These are phyloP conservation scores for Acanthosepion lycidas DNA, from an alignment of 2,888 invertebrate genomes.

Conservation along the genomic window DNA sequence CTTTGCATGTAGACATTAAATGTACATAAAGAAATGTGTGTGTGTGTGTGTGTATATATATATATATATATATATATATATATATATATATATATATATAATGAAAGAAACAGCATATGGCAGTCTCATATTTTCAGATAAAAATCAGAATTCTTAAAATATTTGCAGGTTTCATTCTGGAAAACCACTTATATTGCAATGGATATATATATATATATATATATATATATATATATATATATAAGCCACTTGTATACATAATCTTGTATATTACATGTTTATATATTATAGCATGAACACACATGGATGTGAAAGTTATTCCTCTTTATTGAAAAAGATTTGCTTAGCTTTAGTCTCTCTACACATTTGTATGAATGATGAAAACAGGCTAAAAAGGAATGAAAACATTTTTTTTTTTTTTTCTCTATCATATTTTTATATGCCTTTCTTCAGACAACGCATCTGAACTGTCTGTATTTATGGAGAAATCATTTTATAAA, in stretches of 20 bases:
- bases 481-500: constrained; percentile 12
- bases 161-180: background rate
- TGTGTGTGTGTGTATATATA: too few species aligned
- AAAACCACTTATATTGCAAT: background rate
- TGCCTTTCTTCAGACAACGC: background rate
- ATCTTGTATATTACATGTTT: background rate
- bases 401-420: too few species aligned
- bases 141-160: too few species aligned
- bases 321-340: background rate
- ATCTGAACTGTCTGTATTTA: background rate
- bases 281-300: background rate
- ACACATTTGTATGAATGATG: background rate
- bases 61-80: too few species aligned
- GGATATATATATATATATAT: background rate
- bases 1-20: too few species aligned
- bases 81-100: too few species aligned
- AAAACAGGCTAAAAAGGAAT: background rate
- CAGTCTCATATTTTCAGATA: too few species aligned
- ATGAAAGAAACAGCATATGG: too few species aligned
- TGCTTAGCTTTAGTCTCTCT: background rate
- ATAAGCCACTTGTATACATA: background rate
- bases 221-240: constrained; percentile 38
- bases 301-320: background rate
- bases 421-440: background rate
- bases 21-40: too few species aligned